Evolutionary conservation across 2,888 invertebrate genomes (phyloP).

Genomic region (Limnephilus lunatus): DNA sequence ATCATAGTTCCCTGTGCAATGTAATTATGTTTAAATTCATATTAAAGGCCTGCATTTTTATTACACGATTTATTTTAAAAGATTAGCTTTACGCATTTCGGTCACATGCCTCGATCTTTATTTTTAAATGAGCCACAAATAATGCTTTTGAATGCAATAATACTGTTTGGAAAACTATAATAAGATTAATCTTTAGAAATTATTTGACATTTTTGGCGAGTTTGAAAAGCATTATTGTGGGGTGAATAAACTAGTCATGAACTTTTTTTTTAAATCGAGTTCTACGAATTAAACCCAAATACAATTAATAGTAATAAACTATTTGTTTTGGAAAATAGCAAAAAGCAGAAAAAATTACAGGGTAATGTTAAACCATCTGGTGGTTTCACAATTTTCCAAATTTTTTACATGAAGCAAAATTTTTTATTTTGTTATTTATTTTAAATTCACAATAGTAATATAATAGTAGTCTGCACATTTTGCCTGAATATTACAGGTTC

Average conservation of each 20-base stretch:
- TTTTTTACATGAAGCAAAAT: not conserved
- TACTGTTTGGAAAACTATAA: not conserved
- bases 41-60: too few relatives aligned
- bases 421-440: not conserved
- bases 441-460: too few relatives aligned
- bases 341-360: too few relatives aligned
- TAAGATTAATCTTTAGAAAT: not conserved
- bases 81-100: too few relatives aligned
- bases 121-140: too few relatives aligned
- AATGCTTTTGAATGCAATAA: not conserved
- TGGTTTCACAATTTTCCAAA: not conserved
- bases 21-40: not conserved
- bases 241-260: not conserved
- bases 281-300: too few relatives aligned
- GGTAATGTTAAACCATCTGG: not conserved
- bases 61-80: too few relatives aligned
- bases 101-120: too few relatives aligned
- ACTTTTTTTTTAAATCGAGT: too few relatives aligned
- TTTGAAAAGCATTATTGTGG: not conserved
- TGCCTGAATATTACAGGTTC: not conserved
- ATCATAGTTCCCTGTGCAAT: not conserved
- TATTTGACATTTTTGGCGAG: not conserved
- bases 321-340: not conserved
- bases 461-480: not conserved
- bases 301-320: too few relatives aligned